Conservation (phyloP, 1,140 invertebrate species). For the Latrodectus geometricus region DNA sequence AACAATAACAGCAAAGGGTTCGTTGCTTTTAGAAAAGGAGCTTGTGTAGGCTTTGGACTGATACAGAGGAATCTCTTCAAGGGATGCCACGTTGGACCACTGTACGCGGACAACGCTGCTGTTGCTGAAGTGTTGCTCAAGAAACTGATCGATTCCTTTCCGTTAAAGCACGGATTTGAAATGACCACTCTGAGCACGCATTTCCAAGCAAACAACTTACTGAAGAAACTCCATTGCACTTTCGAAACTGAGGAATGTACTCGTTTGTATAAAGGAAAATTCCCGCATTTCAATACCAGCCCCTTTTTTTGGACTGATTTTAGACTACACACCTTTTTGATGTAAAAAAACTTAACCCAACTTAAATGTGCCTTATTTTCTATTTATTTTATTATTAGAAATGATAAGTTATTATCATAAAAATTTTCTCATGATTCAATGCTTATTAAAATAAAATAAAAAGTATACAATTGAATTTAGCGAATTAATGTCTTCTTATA, state of each 20-base stretch:
- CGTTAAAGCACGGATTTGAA: conserved; percentile 37
- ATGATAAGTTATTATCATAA: too few relatives aligned
- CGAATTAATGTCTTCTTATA: too few relatives aligned
- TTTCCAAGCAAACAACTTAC: conserved; percentile 32
- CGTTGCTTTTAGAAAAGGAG: conserved; percentile 54
- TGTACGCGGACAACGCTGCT: conserved; percentile 64
- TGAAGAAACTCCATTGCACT: conserved; percentile 57
- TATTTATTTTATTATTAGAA: too few relatives aligned
- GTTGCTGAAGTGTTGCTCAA: conserved; percentile 63
- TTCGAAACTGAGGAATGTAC: conserved; percentile 37
- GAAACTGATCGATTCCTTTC: conserved; percentile 50
- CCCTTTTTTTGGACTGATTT: conserved; percentile 62
- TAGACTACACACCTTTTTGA: conserved; percentile 65
- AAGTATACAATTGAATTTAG: too few relatives aligned
- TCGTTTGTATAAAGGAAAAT: conserved; percentile 56
- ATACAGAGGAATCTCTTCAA: conserved; percentile 53
- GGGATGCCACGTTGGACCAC: conserved; percentile 59
- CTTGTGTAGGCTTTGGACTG: conserved; percentile 62
- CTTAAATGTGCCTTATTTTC: too few relatives aligned
- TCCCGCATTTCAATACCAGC: conserved; percentile 44
- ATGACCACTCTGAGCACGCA: conserved; percentile 62
- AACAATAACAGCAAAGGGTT: conserved; percentile 51
- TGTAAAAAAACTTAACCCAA: too few relatives aligned
- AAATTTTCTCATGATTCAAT: too few relatives aligned
- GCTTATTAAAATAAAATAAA: too few relatives aligned